Base-by-base conservation (phyloP, 2,113 vertebrate species). In the Equus quagga region DNA sequence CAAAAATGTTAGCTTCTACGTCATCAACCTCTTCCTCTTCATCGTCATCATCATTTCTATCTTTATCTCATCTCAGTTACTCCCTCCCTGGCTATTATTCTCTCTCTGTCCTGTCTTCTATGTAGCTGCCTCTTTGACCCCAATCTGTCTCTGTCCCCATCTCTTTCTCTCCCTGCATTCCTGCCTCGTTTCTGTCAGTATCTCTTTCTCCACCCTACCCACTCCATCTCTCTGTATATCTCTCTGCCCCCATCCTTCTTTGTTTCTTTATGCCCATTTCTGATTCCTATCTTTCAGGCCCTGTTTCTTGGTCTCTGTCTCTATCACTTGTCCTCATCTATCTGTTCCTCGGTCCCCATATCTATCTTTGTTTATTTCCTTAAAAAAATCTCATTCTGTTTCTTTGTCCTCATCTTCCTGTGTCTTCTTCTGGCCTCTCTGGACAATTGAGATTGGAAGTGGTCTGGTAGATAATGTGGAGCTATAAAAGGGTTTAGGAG, bases 401-500 rank as follows among this genome's bases (percentile, higher is more conserved):
- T 92, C 62, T 95, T 93, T 89, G 21, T 88, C 51, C 23, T 84
- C 51, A 91, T 92, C 41, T 93, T 51, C 19, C 21, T 46, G 72
- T 65, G 69, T 94, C 80, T 96, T 96, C 72, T 51, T 95, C 92
- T 80, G 75, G 91, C 36, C 44, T 73, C 88, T 93, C 49, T 90
- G 91, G 97, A 89, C 31, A 89, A 56, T 85, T 97, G 82, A 84
- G 72, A 96, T 94, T 80, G 73, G 62, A 97, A 95, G 79, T 97
- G 92, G 81, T 88, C 88, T 97, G 81, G 85, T 96, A 97, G 97
- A 96, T 98, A 96, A 94, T 41, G 28, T 96, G 91, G 69, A 89
- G 67, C 91, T 97, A 98, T 96, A 97, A 97, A 97, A 96, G 96
- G 80, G 78, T 95, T 94, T 83, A 97, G 86, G 89, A 96, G 86